Evolutionary conservation across 2,113 vertebrate genomes (phyloP), one percentile per base, ranked within the genome.

Genomic region (Rhinolophus sinicus): DNA sequence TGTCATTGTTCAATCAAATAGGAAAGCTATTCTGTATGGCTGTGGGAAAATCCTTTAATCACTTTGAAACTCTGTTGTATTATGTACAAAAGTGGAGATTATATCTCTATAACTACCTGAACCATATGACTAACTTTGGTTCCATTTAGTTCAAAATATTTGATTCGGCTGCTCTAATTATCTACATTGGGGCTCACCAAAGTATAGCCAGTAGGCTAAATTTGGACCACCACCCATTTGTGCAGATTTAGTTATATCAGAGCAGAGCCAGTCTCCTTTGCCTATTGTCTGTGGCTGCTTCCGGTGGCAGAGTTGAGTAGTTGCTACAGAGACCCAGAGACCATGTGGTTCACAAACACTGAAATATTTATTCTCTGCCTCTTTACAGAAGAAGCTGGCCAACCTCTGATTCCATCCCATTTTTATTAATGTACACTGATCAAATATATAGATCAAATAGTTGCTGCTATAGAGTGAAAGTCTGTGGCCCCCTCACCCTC

Each of bases 71-170:
- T 72, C 77, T 88, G 5, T 69, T 83, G 47, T 67, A 86, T 86
- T 86, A 67, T 65, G 14, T 90, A 77, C 5, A 62, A 52, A 86
- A 75, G n/a, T 67, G n/a, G 62, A 86, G 26, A 52, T 94, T 73
- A 58, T 70, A 33, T 47, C 24, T 52, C 14, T 87, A 6, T 75
- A 89, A 56, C 38, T 65, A 21, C 35, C 76, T 95, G 52, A 91
- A 85, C n/a, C 22, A n/a, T 64, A 19, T 80, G 65, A 89, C 14
- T 93, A 9, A 10, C 77, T 90, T 52, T 21, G n/a, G 11, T 83
- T 96, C 35, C 13, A 64, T 91, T 91, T 70, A 85, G 44, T 80
- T 96, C 33, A 69, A 67, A 90, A 26, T 80, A 81, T 85, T 95
- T 77, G 44, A 21, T 65, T 81, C 3, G 40, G 0, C 8, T 33